Evolutionary conservation across 2,113 vertebrate genomes (phyloP), one percentile per base, ranked within the genome.

Genomic region (Solea solea): DNA sequence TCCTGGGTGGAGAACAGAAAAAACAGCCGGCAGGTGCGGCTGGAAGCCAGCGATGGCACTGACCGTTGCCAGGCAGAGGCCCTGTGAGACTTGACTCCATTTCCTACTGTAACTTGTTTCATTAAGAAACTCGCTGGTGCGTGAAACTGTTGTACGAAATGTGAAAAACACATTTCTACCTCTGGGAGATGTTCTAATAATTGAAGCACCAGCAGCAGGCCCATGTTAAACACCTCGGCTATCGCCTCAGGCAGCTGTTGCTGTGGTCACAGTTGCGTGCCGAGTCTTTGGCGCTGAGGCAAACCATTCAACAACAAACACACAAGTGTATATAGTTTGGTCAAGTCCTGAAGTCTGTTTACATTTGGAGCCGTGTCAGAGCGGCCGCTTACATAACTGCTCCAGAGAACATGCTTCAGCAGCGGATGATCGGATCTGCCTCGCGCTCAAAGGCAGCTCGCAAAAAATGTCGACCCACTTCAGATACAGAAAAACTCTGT

Each of bases 41-140:
- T 92, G 57, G 91, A 90, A 57, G 92, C 78, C 3, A 92, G 88
- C 7, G 90, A 94, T 13, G 93, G 92, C 2, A 93, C 94, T 3
- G 93, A 94, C 70, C 90, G 90, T 80, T 93, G 93, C 84, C 87
- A 94, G 68, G 93, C 91, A 0, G 93, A 94, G 78, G 92, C 92
- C 59, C 83, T 94, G 55, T 92, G 91, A 89, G 91, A 92, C 52
- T 21, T 75, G 59, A 86, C 51, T 41, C 34, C 10, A 6, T 8
- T 63, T 49, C 6, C 45, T 49, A 40, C 9, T 64, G 46, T 64
- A 64, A 40, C 28, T 8, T 16, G 3, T 48, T 82, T 50, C 13
- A 71, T 76, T 69, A 68, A 69, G 48, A 83, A 73, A 60, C 42
- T 57, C 75, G 58, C 55, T 53, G 13, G 76, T 66, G 85, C 5